These are phyloP conservation scores for Mythimna loreyi DNA, from an alignment of 2,888 invertebrate genomes.

Conservation along the genomic window DNA sequence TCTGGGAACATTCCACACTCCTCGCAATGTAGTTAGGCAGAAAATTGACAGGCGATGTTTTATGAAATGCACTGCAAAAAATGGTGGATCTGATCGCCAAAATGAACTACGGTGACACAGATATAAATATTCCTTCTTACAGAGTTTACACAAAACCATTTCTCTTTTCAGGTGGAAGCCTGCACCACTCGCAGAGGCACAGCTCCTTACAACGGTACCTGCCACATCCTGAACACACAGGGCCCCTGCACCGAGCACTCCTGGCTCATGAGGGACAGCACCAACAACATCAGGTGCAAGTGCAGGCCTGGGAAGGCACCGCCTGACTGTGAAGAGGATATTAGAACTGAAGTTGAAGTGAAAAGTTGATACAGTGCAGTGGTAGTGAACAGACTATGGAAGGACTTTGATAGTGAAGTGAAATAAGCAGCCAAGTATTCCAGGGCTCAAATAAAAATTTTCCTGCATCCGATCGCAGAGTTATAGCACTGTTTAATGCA, in stretches of 20 bases:
- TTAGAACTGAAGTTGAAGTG: not conserved
- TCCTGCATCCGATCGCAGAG: conserved; percentile 79
- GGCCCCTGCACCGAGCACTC: conserved; percentile 94
- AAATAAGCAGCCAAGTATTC: not conserved
- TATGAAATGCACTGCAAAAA: no score
- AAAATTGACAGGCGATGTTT: no score
- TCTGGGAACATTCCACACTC: no score
- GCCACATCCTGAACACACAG: conserved; percentile 94
- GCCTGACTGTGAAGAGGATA: conserved; percentile 64
- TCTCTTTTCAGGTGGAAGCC: conserved; percentile 79
- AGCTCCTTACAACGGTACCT: conserved; percentile 92
- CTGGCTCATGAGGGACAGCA: conserved; percentile 80
- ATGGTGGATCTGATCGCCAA: no score
- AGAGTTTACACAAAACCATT: not conserved
- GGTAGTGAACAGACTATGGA: not conserved
- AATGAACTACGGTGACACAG: no score
- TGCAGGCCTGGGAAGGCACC: conserved; percentile 91
- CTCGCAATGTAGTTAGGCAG: no score
- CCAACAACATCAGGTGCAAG: conserved; percentile 91
- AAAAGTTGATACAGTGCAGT: conserved; percentile 39
- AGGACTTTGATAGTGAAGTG: not conserved
- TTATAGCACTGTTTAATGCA: conserved; percentile 92
- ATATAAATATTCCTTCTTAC: no score
- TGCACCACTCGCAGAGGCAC: conserved; percentile 92
- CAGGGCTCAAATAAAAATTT: not conserved